Evolutionary conservation across 92 coral and sea anemone species (phyloP), one percentile per base, ranked within the genome.

Genomic region (Desmophyllum pertusum): DNA sequence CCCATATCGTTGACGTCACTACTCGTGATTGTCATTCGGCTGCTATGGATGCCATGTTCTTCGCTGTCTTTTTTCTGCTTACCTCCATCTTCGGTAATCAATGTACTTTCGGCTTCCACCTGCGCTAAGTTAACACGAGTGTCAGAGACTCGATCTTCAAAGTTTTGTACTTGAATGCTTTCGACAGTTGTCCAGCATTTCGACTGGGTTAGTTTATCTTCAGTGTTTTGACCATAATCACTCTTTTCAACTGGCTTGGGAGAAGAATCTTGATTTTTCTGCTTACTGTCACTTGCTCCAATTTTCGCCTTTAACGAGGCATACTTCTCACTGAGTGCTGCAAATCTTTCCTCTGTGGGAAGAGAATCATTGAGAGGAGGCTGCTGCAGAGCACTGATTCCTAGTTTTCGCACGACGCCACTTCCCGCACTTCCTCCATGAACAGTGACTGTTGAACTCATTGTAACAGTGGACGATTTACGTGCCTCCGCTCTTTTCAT

Each of bases 271-370:
- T 68, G 65, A 27, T 19, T 67, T 46, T 63, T 78, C 55, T 79
- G 67, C 19, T 75, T 73, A 13, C 15, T 13, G 45, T 45, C 78
- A 59, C 21, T 80, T 35, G 52, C 68, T 57, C 69, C 81, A 48
- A 91, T 35, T 70, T 79, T 83, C 7, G 89, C 75, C 89, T 83
- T 87, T 11, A 91, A 57, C 37, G 87, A 68, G 52, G 88, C 88
- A 63, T 84, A 91, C 30, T 91, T 89, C 77, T 91, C 91, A 62
- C 94, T 91, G 13, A 91, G 86, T 29, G 91, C 91, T 21, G 88
- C 94, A 88, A 91, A 91, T 52, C 94, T 70, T 53, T 88, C 67
- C 3, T 84, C 89, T 0, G 94, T 91, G 27, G 94, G 91, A 36
- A 80, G 72, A 31, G 85, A 73, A 11, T 79, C 87, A 27, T 48